Base-by-base conservation (phyloP, 1,140 invertebrate species). In the Diorhabda elongata region DNA sequence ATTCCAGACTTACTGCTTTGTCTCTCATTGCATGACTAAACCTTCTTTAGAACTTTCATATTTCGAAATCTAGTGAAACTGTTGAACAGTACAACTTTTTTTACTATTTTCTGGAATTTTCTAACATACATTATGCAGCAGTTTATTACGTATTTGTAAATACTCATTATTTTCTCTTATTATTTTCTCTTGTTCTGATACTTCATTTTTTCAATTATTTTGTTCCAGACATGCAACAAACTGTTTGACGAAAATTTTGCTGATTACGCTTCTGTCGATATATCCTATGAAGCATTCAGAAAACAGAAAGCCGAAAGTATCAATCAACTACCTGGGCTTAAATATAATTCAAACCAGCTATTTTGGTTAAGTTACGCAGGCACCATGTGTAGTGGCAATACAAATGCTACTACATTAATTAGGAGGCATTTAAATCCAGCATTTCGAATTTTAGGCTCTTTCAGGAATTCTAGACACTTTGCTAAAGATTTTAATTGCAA, bases 241-340 rank as follows among this genome's bases (percentile, higher is more conserved):
- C 94, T 92, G 0, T 92, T 95, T 81, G 91, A 89, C 8, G 93
- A 96, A 76, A 96, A 96, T 78, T 94, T 96, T 59, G 94, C 94
- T 0, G 94, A 96, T 79, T 88, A 69, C 0, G 85, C 86, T 11
- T 93, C 93, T 1, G 87, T 96, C 9, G 93, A 94, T 75, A 89
- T 93, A 74, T 90, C 94, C 0, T 96, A 94, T 77, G 84, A 87
- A 42, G 93, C 92, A 0, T 94, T 93, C 77, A 83, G 87, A 45
- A 84, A 86, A 8, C 92, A 91, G 90, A 83, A 82, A 0, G 78
- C 86, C 44, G 81, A 86, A 4, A 85, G 92, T 73, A 85, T 86
- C 0, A 74, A 78, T 2, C 91, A 92, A 70, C 80, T 65, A 42
- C 64, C 66, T 26, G 66, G 66, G 5, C 43, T 61, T 41, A 61